Evolutionary conservation across 2,888 invertebrate genomes (phyloP).

Genomic region (Acanthosepion lycidas): DNA sequence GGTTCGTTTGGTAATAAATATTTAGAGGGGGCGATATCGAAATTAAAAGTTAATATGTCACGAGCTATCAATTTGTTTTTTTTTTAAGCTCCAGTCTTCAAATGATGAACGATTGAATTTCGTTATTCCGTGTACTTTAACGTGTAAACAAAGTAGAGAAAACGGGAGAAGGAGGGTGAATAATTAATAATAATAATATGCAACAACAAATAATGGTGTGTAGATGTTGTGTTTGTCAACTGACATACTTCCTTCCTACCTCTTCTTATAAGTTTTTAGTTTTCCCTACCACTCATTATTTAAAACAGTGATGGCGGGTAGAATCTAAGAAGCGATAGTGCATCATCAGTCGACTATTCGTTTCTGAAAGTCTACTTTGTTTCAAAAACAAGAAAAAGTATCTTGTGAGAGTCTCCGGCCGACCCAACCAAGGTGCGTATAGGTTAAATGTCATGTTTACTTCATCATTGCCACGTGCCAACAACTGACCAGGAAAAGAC

Average conservation of each 20-base stretch:
- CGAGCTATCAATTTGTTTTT: not conserved
- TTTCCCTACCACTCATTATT: not conserved
- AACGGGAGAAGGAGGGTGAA: not conserved
- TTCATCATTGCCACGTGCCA: not conserved
- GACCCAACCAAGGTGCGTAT: not conserved
- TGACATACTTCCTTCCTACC: conserved; percentile 22
- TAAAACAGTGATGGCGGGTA: not conserved
- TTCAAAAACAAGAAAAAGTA: not conserved
- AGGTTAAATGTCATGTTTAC: conserved; percentile 23
- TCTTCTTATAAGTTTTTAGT: not conserved
- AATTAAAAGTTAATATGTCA: not conserved
- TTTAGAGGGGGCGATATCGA: not conserved
- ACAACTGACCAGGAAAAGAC: not conserved
- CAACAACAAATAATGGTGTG: not conserved
- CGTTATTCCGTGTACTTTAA: not conserved
- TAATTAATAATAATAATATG: not conserved
- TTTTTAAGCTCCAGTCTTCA: not conserved
- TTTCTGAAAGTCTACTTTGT: not conserved
- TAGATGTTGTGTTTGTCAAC: not conserved
- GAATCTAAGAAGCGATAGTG: not conserved
- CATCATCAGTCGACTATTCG: not conserved
- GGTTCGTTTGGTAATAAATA: not conserved
- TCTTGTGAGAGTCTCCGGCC: not conserved
- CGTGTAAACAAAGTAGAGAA: not conserved
- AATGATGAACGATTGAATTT: not conserved